Percentiles rank a stretch among this genome's conserved stretches.
Conservation (phyloP, 2,113 vertebrate genomes). For the Drymodes brunneopygia region DNA sequence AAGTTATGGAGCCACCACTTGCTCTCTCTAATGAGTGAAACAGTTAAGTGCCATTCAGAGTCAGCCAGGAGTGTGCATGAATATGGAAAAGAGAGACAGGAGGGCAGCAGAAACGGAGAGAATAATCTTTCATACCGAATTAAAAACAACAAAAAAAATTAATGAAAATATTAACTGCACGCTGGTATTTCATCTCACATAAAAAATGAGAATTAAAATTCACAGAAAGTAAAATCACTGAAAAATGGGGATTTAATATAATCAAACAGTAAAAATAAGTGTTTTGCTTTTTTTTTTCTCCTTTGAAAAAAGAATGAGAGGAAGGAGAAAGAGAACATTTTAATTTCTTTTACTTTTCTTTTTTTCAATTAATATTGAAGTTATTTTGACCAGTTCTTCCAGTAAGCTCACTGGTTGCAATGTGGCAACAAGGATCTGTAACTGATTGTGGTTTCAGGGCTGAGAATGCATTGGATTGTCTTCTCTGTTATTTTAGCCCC, state of each 20-base stretch:
- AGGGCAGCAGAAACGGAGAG: slow-evolving; percentile 30
- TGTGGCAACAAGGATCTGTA: slow-evolving; percentile 45
- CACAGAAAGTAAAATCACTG: not conserved
- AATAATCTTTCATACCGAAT: not conserved
- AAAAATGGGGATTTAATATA: not conserved
- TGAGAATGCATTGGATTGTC: slow-evolving; percentile 62
- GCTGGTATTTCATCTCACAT: not conserved
- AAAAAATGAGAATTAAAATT: not conserved
- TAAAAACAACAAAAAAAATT: not conserved
- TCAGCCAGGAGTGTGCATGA: slow-evolving; percentile 16
- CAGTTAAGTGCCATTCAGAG: slow-evolving; percentile 21
- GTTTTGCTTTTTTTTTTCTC: not conserved
- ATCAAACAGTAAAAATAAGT: not conserved
- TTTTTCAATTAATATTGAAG: not conserved
- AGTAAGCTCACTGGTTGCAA: not conserved
- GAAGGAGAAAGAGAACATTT: not conserved
- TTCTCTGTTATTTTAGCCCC: slow-evolving; percentile 71
- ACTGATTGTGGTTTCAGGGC: slow-evolving; percentile 57
- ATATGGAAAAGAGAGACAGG: slow-evolving; percentile 36
- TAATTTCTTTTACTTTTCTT: not conserved
- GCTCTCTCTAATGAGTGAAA: slow-evolving; percentile 24
- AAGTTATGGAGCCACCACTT: not conserved
- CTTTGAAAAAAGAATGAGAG: not conserved
- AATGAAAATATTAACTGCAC: not conserved
- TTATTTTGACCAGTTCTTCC: slow-evolving; percentile 30